Conservation (phyloP, 2,113 vertebrate species). For the Mesembrinibis cayennensis region DNA sequence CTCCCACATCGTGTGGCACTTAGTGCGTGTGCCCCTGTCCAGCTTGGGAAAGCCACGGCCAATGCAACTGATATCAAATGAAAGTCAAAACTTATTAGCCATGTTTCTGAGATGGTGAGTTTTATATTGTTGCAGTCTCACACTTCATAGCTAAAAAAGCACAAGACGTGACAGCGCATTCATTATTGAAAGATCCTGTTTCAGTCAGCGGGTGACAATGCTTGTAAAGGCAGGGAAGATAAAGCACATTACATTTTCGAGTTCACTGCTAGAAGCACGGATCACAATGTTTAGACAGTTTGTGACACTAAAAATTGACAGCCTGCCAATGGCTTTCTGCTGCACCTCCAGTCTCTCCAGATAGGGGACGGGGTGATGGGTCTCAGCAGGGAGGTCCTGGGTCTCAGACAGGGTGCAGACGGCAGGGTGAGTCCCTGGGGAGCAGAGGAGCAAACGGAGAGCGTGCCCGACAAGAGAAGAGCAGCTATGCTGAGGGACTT, state of each 20-base stretch:
- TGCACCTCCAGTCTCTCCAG: background rate
- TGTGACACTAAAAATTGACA: background rate
- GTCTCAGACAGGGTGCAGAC: background rate
- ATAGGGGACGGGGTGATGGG: rapidly evolving
- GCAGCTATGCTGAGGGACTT: background rate
- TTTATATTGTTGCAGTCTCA: background rate
- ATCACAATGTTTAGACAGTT: background rate
- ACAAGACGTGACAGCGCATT: rapidly evolving
- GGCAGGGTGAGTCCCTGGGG: background rate
- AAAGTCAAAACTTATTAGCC: background rate
- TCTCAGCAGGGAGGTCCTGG: background rate
- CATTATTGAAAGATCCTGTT: background rate
- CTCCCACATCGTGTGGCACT: background rate
- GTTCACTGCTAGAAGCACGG: background rate
- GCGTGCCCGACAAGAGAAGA: rapidly evolving
- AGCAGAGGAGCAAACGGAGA: background rate
- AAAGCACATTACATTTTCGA: background rate
- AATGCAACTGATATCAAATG: background rate
- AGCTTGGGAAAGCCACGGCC: background rate
- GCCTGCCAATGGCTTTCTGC: background rate
- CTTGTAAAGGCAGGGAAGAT: background rate
- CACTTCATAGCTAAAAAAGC: background rate
- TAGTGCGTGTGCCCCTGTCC: background rate
- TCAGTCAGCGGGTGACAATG: background rate
- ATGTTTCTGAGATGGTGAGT: background rate